Conservation (phyloP, 2,888 invertebrate genomes). For the Balanococcus diminutus region DNA sequence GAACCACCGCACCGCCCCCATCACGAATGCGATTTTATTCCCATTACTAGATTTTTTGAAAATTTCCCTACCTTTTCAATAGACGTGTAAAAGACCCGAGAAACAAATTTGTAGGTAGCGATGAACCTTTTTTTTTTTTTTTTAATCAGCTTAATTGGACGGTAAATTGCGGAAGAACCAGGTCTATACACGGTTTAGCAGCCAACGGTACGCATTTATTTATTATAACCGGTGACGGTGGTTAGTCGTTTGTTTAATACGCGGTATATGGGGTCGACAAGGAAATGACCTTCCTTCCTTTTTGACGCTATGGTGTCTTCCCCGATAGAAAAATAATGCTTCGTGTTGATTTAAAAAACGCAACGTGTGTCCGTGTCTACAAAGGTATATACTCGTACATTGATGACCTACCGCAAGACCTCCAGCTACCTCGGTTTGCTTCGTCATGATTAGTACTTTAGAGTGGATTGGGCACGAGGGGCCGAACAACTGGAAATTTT, state of each 20-base stretch:
- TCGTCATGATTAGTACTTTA: not conserved
- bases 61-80: not conserved
- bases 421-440: not conserved
- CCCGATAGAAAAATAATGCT: not conserved
- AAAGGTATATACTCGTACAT: not conserved
- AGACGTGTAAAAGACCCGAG: not conserved
- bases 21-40: not conserved
- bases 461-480: not conserved
- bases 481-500: not conserved
- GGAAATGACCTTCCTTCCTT: slow-evolving; percentile 13
- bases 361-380: not conserved
- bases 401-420: slow-evolving; percentile 5
- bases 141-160: slow-evolving; percentile 55
- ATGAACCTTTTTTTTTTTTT: slow-evolving; percentile 15
- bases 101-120: not conserved
- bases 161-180: slow-evolving; percentile 51
- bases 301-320: not conserved
- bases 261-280: not conserved
- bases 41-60: not conserved
- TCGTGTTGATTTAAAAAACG: slow-evolving; percentile 14
- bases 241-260: slow-evolving; percentile 12
- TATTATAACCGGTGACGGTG: slow-evolving; percentile 38
- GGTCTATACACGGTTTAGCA: not conserved
- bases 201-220: slow-evolving; percentile 38
- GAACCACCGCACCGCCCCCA: too few species aligned